Percentiles rank a stretch among this genome's conserved stretches.
Evolutionary conservation across 2,797 vertebrate genomes (phyloP).

Genomic region (Paedocypris micromegethes): DNA sequence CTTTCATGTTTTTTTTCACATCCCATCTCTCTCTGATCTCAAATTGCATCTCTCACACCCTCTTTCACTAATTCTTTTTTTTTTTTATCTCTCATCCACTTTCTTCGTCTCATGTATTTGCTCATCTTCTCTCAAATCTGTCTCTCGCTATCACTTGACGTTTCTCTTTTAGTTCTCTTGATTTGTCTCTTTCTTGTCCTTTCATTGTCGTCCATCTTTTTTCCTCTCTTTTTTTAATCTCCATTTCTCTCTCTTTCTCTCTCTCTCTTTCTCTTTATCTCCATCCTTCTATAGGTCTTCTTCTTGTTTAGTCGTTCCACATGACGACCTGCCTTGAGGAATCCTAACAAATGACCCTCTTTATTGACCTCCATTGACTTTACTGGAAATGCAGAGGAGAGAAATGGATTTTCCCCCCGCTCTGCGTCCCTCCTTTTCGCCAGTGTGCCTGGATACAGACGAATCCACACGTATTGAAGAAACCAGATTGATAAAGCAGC

Average conservation of each 20-base stretch:
- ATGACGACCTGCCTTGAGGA: slow-evolving; percentile 45
- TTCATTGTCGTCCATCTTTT: neutral
- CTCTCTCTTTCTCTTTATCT: slow-evolving; percentile 30
- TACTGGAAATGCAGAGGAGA: slow-evolving; percentile 56
- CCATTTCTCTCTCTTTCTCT: neutral
- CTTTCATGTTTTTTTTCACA: no score
- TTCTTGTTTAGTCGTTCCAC: slow-evolving; percentile 50
- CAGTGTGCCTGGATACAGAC: slow-evolving; percentile 31
- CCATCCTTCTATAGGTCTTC: slow-evolving; percentile 42
- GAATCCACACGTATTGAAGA: slow-evolving; percentile 21
- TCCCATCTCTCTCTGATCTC: no score
- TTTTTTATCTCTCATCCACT: no score
- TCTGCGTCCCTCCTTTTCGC: slow-evolving; percentile 43
- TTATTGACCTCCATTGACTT: slow-evolving; percentile 55
- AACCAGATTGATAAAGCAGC: slow-evolving; percentile 27
- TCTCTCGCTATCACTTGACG: no score
- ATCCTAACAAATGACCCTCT: slow-evolving; percentile 59
- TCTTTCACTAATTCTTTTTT: no score
- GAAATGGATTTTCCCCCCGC: slow-evolving; percentile 61
- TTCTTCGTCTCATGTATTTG: no score
- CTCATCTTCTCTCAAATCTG: no score
- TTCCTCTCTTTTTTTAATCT: neutral
- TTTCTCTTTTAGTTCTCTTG: no score
- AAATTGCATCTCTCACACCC: no score
- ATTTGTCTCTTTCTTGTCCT: neutral